A percentile compares a stretch with the other conserved stretches of the same genome.
Conservation (phyloP, 2,888 invertebrate genomes). For the Trachelus troglodyta region DNA sequence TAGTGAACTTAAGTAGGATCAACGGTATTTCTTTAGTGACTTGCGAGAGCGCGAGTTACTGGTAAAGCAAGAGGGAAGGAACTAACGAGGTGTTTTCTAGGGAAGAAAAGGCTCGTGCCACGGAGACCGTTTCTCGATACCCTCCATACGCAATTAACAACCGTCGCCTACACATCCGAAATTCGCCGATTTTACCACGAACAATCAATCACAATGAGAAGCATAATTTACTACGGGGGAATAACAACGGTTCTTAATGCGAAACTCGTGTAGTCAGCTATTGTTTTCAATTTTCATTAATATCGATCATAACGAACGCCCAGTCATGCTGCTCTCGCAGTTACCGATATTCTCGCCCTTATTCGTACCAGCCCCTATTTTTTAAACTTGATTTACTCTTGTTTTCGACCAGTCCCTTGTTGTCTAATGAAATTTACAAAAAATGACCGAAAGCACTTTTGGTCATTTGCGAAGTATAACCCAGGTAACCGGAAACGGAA, state of each 20-base stretch:
- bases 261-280: constrained; percentile 16
- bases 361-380: not conserved
- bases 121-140: not conserved
- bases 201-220: constrained; percentile 22
- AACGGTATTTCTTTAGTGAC: not conserved
- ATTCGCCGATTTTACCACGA: constrained; percentile 1
- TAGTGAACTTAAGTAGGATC: not conserved
- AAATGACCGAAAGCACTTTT: not conserved
- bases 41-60: not conserved
- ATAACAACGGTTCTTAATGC: constrained; percentile 14
- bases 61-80: not conserved
- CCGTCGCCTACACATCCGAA: constrained; percentile 11
- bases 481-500: not conserved
- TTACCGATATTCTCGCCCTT: not conserved
- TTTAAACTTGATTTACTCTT: not conserved
- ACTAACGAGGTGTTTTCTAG: not conserved
- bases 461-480: not conserved
- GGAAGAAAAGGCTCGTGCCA: not conserved
- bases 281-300: constrained; percentile 39
- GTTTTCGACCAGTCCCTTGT: constrained; percentile 10
- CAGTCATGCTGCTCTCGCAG: constrained; percentile 31
- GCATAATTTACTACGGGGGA: constrained; percentile 12
- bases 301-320: constrained; percentile 38
- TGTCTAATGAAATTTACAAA: not conserved
- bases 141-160: constrained; percentile 14